Percentiles rank a stretch among this genome's conserved stretches.
phyloP scores from a whole-genome alignment of 1,140 invertebrate genomes.

The Ceratoteleas bidentatus region DNA sequence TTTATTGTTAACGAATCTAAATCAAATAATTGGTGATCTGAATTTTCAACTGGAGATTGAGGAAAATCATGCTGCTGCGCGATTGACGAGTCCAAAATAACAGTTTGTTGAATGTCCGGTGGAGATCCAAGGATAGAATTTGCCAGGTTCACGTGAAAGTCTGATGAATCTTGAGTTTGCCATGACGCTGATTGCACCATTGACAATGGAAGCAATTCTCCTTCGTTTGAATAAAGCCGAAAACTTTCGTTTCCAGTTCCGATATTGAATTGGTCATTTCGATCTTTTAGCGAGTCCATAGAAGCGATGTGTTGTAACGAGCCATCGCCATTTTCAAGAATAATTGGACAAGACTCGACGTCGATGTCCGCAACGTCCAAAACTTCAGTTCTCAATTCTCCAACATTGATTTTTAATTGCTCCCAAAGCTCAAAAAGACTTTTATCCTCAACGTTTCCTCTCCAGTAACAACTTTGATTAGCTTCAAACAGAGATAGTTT shows the following conservation, averaged over 20 bases:
- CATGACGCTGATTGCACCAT: background rate
- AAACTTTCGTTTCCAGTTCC: no score
- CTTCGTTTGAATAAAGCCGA: background rate
- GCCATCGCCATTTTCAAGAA: background rate
- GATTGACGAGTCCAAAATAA: background rate
- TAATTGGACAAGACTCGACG: no score
- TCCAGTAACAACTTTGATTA: no score
- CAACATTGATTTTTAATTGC: no score
- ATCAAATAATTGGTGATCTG: background rate
- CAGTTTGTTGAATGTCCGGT: background rate
- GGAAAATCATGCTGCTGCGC: background rate
- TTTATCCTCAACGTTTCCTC: no score
- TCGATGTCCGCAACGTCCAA: no score
- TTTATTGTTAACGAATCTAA: background rate
- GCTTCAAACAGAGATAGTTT: no score
- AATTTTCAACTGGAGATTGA: background rate
- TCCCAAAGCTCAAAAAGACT: no score
- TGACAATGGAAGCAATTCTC: background rate
- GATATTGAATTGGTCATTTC: no score
- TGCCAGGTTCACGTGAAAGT: background rate
- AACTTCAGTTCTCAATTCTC: no score
- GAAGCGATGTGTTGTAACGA: background rate
- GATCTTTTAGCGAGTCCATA: no score
- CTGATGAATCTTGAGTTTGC: background rate
- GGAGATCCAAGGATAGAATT: background rate